A percentile compares a stretch with the other conserved stretches of the same genome.
These are phyloP conservation scores for Thumatha senex DNA, from an alignment of 2,888 invertebrate species.

Conservation along the genomic window DNA sequence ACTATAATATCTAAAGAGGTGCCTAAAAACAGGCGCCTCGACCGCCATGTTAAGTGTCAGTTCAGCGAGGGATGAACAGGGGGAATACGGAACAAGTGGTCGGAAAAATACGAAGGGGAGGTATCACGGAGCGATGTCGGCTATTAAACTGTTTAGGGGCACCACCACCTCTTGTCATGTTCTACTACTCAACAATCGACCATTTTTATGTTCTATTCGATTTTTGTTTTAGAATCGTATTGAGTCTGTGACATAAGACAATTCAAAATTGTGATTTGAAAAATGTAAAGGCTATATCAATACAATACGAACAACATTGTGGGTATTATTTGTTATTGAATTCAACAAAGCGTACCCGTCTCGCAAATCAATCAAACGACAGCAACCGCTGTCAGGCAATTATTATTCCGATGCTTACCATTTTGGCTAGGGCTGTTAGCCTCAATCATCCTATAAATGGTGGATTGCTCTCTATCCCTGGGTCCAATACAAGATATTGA, in stretches of 20 bases:
- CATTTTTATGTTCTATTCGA: constrained; percentile 10
- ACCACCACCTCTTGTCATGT: constrained; percentile 32
- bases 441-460: too few relatives aligned
- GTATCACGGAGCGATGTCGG: constrained; percentile 42
- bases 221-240: constrained; percentile 7
- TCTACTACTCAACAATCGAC: constrained; percentile 33
- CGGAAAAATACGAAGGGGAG: constrained; percentile 53
- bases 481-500: constrained; percentile 14
- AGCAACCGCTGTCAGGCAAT: constrained; percentile 28
- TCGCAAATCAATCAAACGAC: constrained; percentile 16
- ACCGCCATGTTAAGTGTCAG: constrained; percentile 33
- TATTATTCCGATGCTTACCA: constrained; percentile 29
- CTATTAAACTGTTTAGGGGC: constrained; percentile 42
- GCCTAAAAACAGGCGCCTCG: constrained; percentile 25
- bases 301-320: too few relatives aligned
- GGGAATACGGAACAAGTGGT: constrained; percentile 45
- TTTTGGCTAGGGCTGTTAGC: constrained; percentile 11
- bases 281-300: background rate
- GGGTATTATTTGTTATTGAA: background rate
- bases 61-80: constrained; percentile 39
- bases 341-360: constrained; percentile 6
- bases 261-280: background rate
- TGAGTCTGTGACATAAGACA: background rate
- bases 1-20: constrained; percentile 1
- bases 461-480: constrained; percentile 7